These are phyloP conservation scores for Epicauta chinensis DNA, from an alignment of 1,140 invertebrate genomes.

Conservation along the genomic window DNA sequence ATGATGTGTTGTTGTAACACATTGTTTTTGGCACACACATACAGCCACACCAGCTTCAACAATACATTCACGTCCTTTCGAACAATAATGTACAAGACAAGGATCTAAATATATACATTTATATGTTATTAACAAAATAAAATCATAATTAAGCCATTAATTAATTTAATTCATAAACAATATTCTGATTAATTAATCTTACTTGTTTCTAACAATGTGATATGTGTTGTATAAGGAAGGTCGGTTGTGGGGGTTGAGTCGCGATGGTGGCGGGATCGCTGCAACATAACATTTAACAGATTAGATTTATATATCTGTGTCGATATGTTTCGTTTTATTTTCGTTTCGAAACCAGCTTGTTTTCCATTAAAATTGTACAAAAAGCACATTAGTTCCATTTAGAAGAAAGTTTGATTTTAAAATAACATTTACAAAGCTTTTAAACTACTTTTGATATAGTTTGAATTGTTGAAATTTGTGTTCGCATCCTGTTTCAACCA, in stretches of 20 bases:
- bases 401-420: too few species aligned
- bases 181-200: constrained; percentile 17
- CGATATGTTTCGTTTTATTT: too few species aligned
- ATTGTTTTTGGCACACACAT: constrained; percentile 60
- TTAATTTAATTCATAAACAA: background rate
- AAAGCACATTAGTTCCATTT: too few species aligned
- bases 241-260: constrained; percentile 29
- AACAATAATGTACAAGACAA: constrained; percentile 60
- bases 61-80: constrained; percentile 62
- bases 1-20: constrained; percentile 42
- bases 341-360: too few species aligned
- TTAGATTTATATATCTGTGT: too few species aligned
- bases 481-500: background rate
- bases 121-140: background rate
- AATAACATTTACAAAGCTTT: background rate
- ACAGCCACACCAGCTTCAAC: constrained; percentile 46
- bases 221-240: constrained; percentile 35
- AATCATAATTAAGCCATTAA: background rate
- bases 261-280: constrained; percentile 37
- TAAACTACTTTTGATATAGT: background rate
- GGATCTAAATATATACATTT: constrained; percentile 48
- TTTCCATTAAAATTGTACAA: too few species aligned
- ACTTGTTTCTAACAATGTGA: constrained; percentile 39
- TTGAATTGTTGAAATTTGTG: background rate
- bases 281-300: constrained; percentile 28